Percentiles rank a stretch among this genome's conserved stretches.
Conservation (phyloP, 2,888 invertebrate genomes). For the Leistus spinibarbis region DNA sequence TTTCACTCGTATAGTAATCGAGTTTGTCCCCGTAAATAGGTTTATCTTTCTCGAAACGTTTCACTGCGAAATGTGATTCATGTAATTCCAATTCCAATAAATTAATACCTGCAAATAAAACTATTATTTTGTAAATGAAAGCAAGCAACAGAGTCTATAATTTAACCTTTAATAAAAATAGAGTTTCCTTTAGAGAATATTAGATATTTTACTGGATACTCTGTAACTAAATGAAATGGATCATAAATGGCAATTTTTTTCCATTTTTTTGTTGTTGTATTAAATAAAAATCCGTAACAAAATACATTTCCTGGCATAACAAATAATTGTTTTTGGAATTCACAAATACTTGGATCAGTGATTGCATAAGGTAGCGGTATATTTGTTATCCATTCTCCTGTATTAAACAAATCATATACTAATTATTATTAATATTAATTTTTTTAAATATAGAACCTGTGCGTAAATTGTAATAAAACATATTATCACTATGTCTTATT, state of each 20-base stretch:
- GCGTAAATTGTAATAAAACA: slow-evolving; percentile 50
- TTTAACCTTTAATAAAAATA: slow-evolving; percentile 49
- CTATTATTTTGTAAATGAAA: slow-evolving; percentile 6
- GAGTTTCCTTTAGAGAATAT: slow-evolving; percentile 47
- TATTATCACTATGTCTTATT: slow-evolving; percentile 50
- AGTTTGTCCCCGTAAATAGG: slow-evolving; percentile 13
- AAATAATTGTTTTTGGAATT: slow-evolving; percentile 48
- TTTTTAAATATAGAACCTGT: not conserved
- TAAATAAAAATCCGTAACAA: slow-evolving; percentile 48
- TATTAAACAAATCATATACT: slow-evolving; percentile 8
- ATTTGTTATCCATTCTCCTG: slow-evolving; percentile 49
- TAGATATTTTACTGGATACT: slow-evolving; percentile 44
- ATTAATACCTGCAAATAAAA: slow-evolving; percentile 14
- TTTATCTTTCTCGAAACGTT: not conserved
- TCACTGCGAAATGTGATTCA: not conserved
- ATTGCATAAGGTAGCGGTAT: slow-evolving; percentile 47
- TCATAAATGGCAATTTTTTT: slow-evolving; percentile 43
- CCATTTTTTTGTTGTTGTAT: slow-evolving; percentile 43
- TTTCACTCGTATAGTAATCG: slow-evolving; percentile 1
- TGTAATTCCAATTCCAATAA: slow-evolving; percentile 3
- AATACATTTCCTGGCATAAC: slow-evolving; percentile 45
- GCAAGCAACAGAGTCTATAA: not conserved
- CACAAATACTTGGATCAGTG: slow-evolving; percentile 50
- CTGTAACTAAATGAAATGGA: slow-evolving; percentile 40
- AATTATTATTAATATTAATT: not conserved